A percentile compares a stretch with the other conserved stretches of the same genome.
Evolutionary conservation across 2,888 invertebrate species (phyloP).

Genomic region (Leuctra nigra): DNA sequence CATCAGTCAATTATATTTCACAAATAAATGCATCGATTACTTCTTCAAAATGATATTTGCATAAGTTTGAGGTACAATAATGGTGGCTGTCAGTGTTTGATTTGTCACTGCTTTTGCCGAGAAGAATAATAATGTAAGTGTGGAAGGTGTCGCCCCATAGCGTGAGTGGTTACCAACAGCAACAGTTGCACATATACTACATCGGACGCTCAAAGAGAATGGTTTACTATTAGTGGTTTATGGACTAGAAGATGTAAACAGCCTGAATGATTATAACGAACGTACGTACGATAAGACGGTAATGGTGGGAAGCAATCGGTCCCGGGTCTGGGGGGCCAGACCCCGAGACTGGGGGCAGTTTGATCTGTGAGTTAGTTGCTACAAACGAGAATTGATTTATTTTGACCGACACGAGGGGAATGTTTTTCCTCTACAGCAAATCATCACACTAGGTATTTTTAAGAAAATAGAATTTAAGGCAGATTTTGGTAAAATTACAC

Average conservation of each 20-base stretch:
- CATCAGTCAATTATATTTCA: too few species aligned
- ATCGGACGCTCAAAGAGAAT: conserved; percentile 46
- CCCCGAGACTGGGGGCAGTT: neutral
- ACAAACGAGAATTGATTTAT: conserved; percentile 20
- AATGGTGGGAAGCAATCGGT: conserved; percentile 27
- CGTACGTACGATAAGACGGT: conserved; percentile 28
- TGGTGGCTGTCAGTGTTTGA: too few species aligned
- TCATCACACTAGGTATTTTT: conserved; percentile 33
- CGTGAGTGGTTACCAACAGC: conserved; percentile 35
- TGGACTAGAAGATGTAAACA: conserved; percentile 32
- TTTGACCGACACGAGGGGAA: conserved; percentile 26
- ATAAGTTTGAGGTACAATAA: too few species aligned
- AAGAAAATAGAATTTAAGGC: conserved; percentile 61
- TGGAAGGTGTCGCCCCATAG: conserved; percentile 26
- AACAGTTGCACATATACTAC: conserved; percentile 49
- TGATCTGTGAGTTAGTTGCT: conserved; percentile 20
- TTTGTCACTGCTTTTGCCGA: too few species aligned
- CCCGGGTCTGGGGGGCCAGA: conserved; percentile 17
- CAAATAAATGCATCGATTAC: too few species aligned
- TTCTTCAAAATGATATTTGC: too few species aligned
- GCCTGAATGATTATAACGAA: conserved; percentile 29
- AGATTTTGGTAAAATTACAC: conserved; percentile 57
- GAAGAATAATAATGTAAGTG: too few species aligned
- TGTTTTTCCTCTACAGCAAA: conserved; percentile 30
- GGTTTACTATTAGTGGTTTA: conserved; percentile 32